Percentiles rank a stretch among this genome's conserved stretches.
Evolutionary conservation across 2,888 invertebrate genomes (phyloP).

Genomic region (Cantharis nigra): DNA sequence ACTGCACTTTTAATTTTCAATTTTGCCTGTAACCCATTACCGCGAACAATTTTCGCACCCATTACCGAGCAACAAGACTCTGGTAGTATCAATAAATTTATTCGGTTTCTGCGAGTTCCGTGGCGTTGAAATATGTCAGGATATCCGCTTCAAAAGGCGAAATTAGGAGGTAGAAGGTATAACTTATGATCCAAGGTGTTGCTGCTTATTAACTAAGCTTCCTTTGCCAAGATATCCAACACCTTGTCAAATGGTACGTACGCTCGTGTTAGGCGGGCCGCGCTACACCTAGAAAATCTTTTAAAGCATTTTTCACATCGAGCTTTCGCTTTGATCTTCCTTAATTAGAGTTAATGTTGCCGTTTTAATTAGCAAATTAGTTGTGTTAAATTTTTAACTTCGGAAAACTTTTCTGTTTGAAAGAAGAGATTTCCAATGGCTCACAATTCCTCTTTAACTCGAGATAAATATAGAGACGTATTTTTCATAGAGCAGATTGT

Average conservation of each 20-base stretch:
- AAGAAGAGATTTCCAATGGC: neutral
- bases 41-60: neutral
- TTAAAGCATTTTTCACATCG: neutral
- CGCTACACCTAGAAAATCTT: slow-evolving; percentile 7
- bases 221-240: slow-evolving; percentile 27
- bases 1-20: neutral
- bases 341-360: neutral
- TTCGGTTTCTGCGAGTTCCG: slow-evolving; percentile 21
- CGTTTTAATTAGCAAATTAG: neutral
- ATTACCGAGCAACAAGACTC: slow-evolving; percentile 4
- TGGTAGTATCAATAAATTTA: slow-evolving; percentile 27
- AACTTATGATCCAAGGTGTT: slow-evolving; percentile 43
- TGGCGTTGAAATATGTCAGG: slow-evolving; percentile 38
- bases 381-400: neutral
- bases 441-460: neutral
- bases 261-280: neutral
- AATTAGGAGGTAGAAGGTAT: slow-evolving; percentile 43
- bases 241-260: slow-evolving; percentile 23
- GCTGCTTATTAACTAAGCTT: slow-evolving; percentile 41
- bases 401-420: neutral
- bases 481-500: neutral
- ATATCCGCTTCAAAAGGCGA: slow-evolving; percentile 41
- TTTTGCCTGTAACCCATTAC: neutral
- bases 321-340: neutral
- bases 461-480: neutral